phyloP scores from a whole-genome alignment of 1,140 invertebrate genomes.

The Papilio aristodemus region DNA sequence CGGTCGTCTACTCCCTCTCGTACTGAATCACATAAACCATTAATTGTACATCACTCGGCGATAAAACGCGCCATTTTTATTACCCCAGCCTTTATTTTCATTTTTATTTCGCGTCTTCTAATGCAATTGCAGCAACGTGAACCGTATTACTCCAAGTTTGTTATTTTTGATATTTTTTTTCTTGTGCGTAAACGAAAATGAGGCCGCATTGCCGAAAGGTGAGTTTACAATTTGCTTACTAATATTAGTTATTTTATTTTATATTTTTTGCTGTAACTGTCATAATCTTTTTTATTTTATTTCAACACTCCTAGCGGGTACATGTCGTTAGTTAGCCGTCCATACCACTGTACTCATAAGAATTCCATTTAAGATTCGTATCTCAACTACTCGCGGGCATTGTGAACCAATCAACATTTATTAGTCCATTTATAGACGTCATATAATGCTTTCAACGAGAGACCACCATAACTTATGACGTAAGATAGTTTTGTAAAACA shows the following conservation, averaged over 20 bases:
- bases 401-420: conserved; percentile 73
- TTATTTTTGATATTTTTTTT: conserved; percentile 64
- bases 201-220: conserved; percentile 48
- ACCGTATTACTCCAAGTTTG: conserved; percentile 57
- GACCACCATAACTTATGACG: conserved; percentile 49
- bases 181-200: conserved; percentile 69
- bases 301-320: background rate
- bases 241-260: conserved; percentile 43
- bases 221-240: conserved; percentile 43
- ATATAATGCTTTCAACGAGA: conserved; percentile 63
- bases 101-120: conserved; percentile 71
- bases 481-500: conserved; percentile 12
- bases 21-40: conserved; percentile 67
- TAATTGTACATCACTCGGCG: conserved; percentile 68
- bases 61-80: conserved; percentile 69
- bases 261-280: conserved; percentile 30
- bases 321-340: background rate
- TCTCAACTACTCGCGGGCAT: conserved; percentile 61
- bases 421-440: conserved; percentile 70
- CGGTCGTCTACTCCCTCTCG: conserved; percentile 46
- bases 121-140: conserved; percentile 72
- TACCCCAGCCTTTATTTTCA: conserved; percentile 65
- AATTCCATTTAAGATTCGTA: conserved; percentile 41
- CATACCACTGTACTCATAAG: conserved; percentile 36
- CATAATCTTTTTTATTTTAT: conserved; percentile 7